Base-by-base conservation (phyloP, 2,888 invertebrate genomes). In the Eubasilissa splendida region DNA sequence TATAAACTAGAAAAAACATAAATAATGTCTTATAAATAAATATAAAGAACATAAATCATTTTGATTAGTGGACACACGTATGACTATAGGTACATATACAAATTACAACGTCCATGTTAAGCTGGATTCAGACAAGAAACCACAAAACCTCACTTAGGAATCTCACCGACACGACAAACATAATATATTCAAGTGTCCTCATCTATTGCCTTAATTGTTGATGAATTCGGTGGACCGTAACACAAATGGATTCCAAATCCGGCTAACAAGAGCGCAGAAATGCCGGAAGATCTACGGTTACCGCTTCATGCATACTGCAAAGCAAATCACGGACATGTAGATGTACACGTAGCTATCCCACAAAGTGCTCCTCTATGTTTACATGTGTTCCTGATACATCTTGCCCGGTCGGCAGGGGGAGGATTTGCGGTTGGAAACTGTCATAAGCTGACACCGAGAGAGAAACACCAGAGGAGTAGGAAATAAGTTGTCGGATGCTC, bases 371-470 rank as follows among this genome's bases (percentile, higher is more conserved):
- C 53, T n/a, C 70, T 75, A 33, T 78, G 77, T 78, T 75, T 81
- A 81, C 81, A 81, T 71, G 78, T 78, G 75, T 65, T 76, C 58
- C 71, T 71, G 76, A 76, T 78, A 81, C 71, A 56, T 76, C 54
- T 66, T 42, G 60, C 65, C 63, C 12, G 33, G 52, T 70, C 11
- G 74, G 79, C 53, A 59, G 52, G 63, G 70, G 74, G 56, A 70
- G 80, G 82, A 77, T 80, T 82, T 82, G 77, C 70, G 79, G 80
- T 66, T 11, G 31, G 52, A 50, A 75, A 63, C 73, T 70, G 77
- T 80, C 80, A 80, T 77, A 80, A 82, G 70, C 82, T 77, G 82
- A 82, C 82, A 80, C 56, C 74, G 65, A 56, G 71, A 77, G 77
- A 77, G 76, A 79, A 68, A 73, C 77, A 33, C 54, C 75, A 66